Base-by-base conservation (phyloP, 2,797 vertebrate species). In the Chaetophractus vellerosus region DNA sequence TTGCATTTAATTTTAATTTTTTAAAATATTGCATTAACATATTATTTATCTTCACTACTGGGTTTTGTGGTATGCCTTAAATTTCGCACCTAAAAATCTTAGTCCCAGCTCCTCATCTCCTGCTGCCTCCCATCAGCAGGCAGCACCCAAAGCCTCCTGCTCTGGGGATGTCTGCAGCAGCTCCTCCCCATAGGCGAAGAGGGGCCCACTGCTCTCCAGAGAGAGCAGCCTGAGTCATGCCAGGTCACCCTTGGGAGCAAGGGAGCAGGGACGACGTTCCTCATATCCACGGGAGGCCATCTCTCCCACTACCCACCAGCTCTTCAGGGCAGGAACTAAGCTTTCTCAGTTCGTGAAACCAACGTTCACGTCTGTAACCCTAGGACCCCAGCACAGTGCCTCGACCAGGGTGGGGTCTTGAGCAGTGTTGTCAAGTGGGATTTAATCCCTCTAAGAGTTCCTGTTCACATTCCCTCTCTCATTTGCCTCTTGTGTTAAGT, bases 401-500 rank as follows among this genome's bases (percentile, higher is more conserved):
- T 19, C 4, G 33, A 83, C 78, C 7, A 38, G 10, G 33, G 48
- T 38, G n/a, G 8, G 28, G 68, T 50, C 78, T 82, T 16, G 12
- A 36, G 26, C 12, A 21, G n/a, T 4, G 55, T 9, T 45, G 14
- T 81, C 78, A n/a, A 79, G 23, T 48, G 64, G 10, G 24, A 24
- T 45, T 63, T 41, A 50, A 81, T 52, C 59, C 57, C 48, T 78
- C 64, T 18, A 33, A 79, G 75, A 64, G 33, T 57, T 79, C 81
- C 88, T 16, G 33, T 2, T 28, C 45, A 10, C 28, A 0, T n/a
- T 84, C 64, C n/a, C 52, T 71, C 71, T 90, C 72, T 92, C 36
- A 36, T 88, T 69, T 66, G 41, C 64, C 76, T 91, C 48, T n/a
- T n/a, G 6, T 31, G 33, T 75, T 84, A 94, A 57, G 63, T 79